Percentiles rank a stretch among this genome's conserved stretches.
These are phyloP conservation scores for Sparus aurata DNA, from an alignment of 2,797 vertebrate species.

Conservation along the genomic window DNA sequence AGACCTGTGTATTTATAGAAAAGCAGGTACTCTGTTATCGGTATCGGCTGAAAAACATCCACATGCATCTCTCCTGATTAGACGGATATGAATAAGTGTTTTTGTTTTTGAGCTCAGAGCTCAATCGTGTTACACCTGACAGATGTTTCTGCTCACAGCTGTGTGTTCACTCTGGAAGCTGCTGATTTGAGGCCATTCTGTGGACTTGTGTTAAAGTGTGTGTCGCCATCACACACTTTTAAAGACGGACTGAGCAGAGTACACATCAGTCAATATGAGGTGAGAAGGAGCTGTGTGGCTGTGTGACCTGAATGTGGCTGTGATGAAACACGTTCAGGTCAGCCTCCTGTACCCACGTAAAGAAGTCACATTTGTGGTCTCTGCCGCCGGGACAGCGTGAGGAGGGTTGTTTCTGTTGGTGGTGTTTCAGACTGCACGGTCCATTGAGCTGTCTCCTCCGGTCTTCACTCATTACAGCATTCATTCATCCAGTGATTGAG, in stretches of 20 bases:
- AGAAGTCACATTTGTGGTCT: conserved; percentile 8
- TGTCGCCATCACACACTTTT: neutral
- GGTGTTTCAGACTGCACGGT: neutral
- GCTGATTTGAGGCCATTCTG: neutral
- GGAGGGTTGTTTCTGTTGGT: neutral
- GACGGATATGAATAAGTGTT: too few relatives aligned
- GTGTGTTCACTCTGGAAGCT: neutral
- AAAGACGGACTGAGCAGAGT: neutral
- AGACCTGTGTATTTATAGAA: too few relatives aligned
- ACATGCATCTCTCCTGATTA: too few relatives aligned
- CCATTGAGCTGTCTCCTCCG: neutral
- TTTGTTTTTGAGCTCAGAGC: neutral
- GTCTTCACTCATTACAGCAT: conserved; percentile 28
- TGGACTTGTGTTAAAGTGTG: neutral
- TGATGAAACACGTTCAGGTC: conserved; percentile 35
- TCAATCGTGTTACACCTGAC: too few relatives aligned
- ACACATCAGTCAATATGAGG: conserved; percentile 7
- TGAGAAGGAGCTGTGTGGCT: conserved; percentile 8
- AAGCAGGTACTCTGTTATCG: too few relatives aligned
- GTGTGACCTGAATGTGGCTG: conserved; percentile 43
- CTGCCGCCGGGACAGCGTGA: neutral
- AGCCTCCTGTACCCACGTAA: neutral
- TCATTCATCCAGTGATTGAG: conserved; percentile 34
- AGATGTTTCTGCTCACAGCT: neutral
- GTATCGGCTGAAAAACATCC: too few relatives aligned